These are phyloP conservation scores for Neopipo cinnamomea DNA, from an alignment of 2,113 vertebrate genomes.

Conservation along the genomic window DNA sequence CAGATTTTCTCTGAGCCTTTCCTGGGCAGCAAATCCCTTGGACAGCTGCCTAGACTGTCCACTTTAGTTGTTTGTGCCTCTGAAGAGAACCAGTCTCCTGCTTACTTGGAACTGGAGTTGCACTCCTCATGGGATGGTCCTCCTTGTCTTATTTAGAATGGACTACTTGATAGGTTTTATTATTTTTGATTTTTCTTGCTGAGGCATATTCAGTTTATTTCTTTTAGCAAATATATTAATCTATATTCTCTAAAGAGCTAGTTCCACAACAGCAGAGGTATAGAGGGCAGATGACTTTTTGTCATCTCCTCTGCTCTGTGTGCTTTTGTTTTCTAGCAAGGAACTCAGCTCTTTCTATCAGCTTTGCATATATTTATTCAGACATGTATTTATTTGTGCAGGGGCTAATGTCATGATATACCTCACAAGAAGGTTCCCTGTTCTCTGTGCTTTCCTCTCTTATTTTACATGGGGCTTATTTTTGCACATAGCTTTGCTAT, in stretches of 20 bases:
- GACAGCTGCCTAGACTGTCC: neutral
- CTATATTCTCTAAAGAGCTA: neutral
- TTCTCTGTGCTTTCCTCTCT: neutral
- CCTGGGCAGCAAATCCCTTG: neutral
- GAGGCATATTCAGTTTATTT: neutral
- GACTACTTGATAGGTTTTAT: neutral
- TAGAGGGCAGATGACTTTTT: neutral
- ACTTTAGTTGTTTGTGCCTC: neutral
- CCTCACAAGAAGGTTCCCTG: neutral
- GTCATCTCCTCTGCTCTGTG: neutral
- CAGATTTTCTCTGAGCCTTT: neutral
- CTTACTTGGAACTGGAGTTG: neutral
- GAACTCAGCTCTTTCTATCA: neutral
- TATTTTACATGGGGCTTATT: neutral
- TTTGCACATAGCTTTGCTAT: slow-evolving; percentile 24
- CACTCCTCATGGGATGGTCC: neutral
- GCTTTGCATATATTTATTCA: neutral
- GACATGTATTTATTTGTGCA: neutral
- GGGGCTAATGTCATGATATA: neutral
- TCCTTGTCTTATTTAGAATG: neutral
- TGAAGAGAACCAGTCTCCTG: neutral
- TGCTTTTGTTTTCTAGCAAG: neutral
- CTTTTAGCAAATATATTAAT: neutral
- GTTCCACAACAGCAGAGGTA: neutral
- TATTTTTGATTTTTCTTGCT: neutral